Percentiles rank a stretch among this genome's conserved stretches.
phyloP scores from a whole-genome alignment of 1,140 invertebrate species.

The Venustaconcha ellipsiformis region DNA sequence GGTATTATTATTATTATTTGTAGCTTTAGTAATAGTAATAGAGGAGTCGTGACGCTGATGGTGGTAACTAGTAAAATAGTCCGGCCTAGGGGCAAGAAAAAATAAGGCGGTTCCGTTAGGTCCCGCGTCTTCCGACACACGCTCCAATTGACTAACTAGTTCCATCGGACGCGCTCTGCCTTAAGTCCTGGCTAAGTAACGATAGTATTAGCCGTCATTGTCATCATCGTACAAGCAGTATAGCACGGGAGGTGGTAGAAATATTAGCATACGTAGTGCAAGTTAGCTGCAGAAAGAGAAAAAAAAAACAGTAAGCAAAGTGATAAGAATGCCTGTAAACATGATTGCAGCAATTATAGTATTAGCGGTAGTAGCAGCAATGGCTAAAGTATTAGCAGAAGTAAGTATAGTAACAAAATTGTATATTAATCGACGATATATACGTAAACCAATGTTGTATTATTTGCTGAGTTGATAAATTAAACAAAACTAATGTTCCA shows the following conservation, averaged over 20 bases:
- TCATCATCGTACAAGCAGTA: background rate
- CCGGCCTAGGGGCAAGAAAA: constrained; percentile 4
- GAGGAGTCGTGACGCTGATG: background rate
- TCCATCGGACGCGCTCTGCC: background rate
- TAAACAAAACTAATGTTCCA: too few relatives aligned
- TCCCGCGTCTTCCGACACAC: constrained; percentile 5
- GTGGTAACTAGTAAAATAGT: constrained; percentile 16
- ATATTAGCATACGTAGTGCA: too few relatives aligned
- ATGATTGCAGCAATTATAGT: too few relatives aligned
- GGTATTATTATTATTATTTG: background rate
- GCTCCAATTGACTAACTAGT: background rate
- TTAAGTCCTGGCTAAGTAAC: background rate
- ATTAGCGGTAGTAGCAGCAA: too few relatives aligned
- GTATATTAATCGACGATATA: too few relatives aligned
- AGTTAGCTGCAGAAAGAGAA: too few relatives aligned
- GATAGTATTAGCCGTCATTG: background rate
- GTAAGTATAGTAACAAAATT: too few relatives aligned
- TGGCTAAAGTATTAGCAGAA: too few relatives aligned
- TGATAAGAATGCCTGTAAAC: too few relatives aligned
- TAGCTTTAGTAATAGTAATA: constrained; percentile 4
- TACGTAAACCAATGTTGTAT: too few relatives aligned
- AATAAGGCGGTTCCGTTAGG: background rate
- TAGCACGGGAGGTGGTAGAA: background rate
- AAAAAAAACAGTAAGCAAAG: too few relatives aligned
- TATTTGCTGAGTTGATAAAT: too few relatives aligned